Percentiles rank a stretch among this genome's conserved stretches.
Conservation (phyloP, 2,113 vertebrate species). For the Pygoscelis antarcticus region DNA sequence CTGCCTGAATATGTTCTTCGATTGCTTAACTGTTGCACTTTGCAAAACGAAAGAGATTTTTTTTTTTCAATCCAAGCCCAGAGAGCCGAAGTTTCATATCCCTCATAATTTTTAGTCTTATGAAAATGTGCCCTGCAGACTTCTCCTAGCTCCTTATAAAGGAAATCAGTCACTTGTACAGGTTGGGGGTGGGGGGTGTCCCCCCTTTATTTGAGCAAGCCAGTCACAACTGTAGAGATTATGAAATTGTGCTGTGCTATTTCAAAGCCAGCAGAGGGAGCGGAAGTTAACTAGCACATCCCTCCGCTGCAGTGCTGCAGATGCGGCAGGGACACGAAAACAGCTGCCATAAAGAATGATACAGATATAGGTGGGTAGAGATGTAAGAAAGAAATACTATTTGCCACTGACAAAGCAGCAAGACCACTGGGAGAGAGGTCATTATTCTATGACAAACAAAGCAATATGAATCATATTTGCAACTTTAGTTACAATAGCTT, state of each 20-base stretch:
- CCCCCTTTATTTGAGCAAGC: background rate
- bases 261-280: background rate
- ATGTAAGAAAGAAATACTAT: background rate
- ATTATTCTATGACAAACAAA: background rate
- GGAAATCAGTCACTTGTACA: background rate
- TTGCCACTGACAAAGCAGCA: background rate
- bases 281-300: background rate
- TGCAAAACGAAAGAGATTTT: background rate
- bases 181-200: background rate
- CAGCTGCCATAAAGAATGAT: background rate
- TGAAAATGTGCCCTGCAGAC: background rate
- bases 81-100: background rate
- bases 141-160: background rate
- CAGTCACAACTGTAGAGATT: fast-evolving
- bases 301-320: background rate
- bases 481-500: background rate
- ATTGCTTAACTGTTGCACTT: background rate
- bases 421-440: too few relatives aligned
- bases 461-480: background rate
- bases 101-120: background rate
- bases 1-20: background rate
- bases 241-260: background rate
- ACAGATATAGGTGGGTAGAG: background rate
- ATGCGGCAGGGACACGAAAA: background rate
- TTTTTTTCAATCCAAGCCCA: background rate